Evolutionary conservation across 1,140 invertebrate species (phyloP).

Genomic region (Aradophagus sp.): DNA sequence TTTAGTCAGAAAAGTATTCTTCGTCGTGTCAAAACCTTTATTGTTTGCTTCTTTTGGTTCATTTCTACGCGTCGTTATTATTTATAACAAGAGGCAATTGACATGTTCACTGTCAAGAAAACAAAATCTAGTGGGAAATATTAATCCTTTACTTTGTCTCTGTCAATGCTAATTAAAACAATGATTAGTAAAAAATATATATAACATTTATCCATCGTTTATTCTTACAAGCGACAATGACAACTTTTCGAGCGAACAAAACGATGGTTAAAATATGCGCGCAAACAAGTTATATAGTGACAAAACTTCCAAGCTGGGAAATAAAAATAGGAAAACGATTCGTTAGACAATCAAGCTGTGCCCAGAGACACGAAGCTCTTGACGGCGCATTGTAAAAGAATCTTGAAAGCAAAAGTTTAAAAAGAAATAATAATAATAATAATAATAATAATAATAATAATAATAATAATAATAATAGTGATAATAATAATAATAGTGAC

Average conservation of each 20-base stretch:
- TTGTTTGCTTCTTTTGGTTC: no score
- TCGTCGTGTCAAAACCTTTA: slow-evolving; percentile 13
- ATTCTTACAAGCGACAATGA: slow-evolving; percentile 23
- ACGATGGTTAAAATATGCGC: slow-evolving; percentile 23
- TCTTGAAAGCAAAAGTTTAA: slow-evolving; percentile 44
- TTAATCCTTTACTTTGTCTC: slow-evolving; percentile 6
- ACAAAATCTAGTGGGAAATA: slow-evolving; percentile 21
- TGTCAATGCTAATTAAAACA: no score
- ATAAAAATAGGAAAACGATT: slow-evolving; percentile 29
- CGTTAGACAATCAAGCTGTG: slow-evolving; percentile 37
- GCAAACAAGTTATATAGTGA: no score
- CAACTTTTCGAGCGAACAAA: slow-evolving; percentile 16
- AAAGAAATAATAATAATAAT: no score
- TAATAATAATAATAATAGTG: no score
- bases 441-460: no score
- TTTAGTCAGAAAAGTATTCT: slow-evolving; percentile 23
- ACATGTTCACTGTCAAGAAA: slow-evolving; percentile 16
- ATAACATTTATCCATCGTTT: slow-evolving; percentile 35
- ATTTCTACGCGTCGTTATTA: slow-evolving; percentile 9
- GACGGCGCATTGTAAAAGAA: slow-evolving; percentile 37
- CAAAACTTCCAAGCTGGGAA: no score
- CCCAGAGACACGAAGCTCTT: slow-evolving; percentile 16
- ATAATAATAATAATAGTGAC: no score
- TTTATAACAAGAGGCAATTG: slow-evolving; percentile 23
- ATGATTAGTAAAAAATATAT: slow-evolving; percentile 43